These are phyloP conservation scores for Oncorhynchus tshawytscha DNA, from an alignment of 2,113 vertebrate genomes.

Conservation along the genomic window DNA sequence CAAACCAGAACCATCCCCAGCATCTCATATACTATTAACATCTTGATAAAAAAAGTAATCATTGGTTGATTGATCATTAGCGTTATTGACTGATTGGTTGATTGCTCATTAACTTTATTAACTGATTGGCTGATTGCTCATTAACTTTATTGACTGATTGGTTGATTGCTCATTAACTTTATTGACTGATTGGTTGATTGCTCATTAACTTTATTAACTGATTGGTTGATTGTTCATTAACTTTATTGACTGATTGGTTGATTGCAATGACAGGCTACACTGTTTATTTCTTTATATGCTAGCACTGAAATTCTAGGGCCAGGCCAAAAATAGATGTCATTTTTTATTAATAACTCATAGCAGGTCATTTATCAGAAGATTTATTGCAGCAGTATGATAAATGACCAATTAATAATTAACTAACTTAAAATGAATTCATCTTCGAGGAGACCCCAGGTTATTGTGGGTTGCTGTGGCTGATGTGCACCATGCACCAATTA, in stretches of 20 bases:
- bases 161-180: not conserved
- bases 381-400: slow-evolving; percentile 32
- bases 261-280: not conserved
- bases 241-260: not conserved
- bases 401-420: slow-evolving; percentile 34
- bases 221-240: not conserved
- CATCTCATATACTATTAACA: not conserved
- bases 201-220: not conserved
- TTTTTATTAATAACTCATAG: not conserved
- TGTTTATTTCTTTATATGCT: not conserved
- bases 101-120: not conserved
- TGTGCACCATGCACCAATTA: not conserved
- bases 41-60: not conserved
- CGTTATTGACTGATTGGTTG: not conserved
- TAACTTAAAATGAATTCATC: slow-evolving; percentile 14
- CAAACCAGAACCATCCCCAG: not conserved
- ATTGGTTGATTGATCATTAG: not conserved
- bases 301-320: not conserved
- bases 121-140: not conserved
- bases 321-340: too few relatives aligned
- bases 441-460: not conserved
- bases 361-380: slow-evolving; percentile 18
- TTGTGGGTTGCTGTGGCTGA: not conserved
- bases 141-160: not conserved
- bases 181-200: not conserved